These are phyloP conservation scores for Ectropis crepuscularia DNA, from an alignment of 2,888 invertebrate genomes.

Conservation along the genomic window DNA sequence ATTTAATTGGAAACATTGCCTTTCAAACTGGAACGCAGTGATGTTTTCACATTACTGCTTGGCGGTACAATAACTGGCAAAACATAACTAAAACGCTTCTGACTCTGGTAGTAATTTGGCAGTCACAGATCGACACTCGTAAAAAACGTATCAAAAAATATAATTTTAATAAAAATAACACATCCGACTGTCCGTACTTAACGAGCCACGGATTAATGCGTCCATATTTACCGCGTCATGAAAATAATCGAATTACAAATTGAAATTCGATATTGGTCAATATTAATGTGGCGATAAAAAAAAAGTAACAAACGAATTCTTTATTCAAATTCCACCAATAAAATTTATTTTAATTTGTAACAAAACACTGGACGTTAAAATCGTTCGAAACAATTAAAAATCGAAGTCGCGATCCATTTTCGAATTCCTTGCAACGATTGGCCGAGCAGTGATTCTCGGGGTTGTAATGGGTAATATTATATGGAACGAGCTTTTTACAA, in stretches of 20 bases:
- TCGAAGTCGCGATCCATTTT: conserved; percentile 69
- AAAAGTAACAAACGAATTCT: conserved; percentile 35
- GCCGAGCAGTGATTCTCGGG: conserved; percentile 76
- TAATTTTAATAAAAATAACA: neutral
- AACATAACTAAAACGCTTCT: too few species aligned
- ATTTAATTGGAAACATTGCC: too few species aligned
- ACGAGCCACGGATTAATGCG: conserved; percentile 21
- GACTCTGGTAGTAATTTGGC: too few species aligned
- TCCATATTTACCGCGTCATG: conserved; percentile 6
- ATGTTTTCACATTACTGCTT: too few species aligned
- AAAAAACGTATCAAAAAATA: neutral
- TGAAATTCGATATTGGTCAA: conserved; percentile 36
- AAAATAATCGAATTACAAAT: conserved; percentile 25
- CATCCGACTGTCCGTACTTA: neutral
- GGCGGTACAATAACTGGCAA: too few species aligned
- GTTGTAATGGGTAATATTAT: conserved; percentile 83
- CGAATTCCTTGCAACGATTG: conserved; percentile 72
- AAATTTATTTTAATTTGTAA: conserved; percentile 56
- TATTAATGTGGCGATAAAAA: conserved; percentile 34
- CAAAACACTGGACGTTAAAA: conserved; percentile 65
- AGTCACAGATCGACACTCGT: too few species aligned
- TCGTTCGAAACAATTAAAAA: conserved; percentile 78
- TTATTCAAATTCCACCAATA: conserved; percentile 57
- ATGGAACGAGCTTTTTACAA: conserved; percentile 82
- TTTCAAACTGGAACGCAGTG: too few species aligned